Percentiles rank a stretch among this genome's conserved stretches.
Conservation (phyloP, 2,888 invertebrate genomes). For the Hyppa rectilinea region DNA sequence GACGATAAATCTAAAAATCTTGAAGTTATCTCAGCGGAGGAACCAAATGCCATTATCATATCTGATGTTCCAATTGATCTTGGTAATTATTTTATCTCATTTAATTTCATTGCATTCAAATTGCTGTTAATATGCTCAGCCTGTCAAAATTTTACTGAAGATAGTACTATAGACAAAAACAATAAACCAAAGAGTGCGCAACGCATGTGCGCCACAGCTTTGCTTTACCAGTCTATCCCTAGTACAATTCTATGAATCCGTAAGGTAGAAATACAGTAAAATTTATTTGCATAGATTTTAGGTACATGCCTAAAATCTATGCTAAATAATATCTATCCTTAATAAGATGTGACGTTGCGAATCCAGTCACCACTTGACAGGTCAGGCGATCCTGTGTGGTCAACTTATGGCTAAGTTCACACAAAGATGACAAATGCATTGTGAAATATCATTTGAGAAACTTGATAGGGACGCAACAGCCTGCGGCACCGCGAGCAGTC, state of each 20-base stretch:
- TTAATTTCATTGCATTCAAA: not conserved
- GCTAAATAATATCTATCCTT: too few relatives aligned
- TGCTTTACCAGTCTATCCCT: not conserved
- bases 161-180: not conserved
- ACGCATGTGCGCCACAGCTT: not conserved
- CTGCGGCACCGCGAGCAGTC: too few relatives aligned
- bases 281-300: too few relatives aligned
- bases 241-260: not conserved
- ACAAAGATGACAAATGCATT: too few relatives aligned
- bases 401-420: too few relatives aligned
- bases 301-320: too few relatives aligned
- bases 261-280: too few relatives aligned
- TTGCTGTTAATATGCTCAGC: not conserved
- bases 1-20: not conserved
- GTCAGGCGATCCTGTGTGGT: not conserved
- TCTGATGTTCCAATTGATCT: conserved; percentile 9
- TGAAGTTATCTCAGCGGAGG: not conserved
- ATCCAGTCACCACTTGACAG: not conserved
- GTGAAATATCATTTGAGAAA: too few relatives aligned
- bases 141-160: too few relatives aligned
- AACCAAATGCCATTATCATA: not conserved
- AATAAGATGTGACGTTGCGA: not conserved
- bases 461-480: too few relatives aligned
- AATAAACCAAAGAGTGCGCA: not conserved
- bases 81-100: conserved; percentile 24